Evolutionary conservation across 2,888 invertebrate genomes (phyloP).

Genomic region (Pseudococcus longispinus): DNA sequence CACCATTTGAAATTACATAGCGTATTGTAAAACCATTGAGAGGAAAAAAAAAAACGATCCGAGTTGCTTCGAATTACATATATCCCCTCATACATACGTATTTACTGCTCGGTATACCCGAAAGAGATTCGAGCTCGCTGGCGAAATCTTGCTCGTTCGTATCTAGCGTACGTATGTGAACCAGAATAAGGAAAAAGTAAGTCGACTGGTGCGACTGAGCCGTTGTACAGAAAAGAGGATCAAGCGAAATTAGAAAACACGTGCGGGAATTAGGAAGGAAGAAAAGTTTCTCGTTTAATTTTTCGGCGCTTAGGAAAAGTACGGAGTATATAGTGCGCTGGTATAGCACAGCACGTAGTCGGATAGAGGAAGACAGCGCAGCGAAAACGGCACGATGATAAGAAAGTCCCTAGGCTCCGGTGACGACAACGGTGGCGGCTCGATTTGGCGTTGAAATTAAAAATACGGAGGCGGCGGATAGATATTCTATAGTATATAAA

Average conservation of each 20-base stretch:
- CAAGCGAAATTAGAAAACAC: constrained; percentile 19
- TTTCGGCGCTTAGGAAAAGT: constrained; percentile 12
- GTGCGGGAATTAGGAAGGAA: constrained; percentile 25
- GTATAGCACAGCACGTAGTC: background rate
- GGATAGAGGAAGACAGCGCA: background rate
- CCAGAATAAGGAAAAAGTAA: background rate
- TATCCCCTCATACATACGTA: background rate
- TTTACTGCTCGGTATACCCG: background rate
- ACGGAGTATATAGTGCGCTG: background rate
- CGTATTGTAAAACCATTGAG: background rate
- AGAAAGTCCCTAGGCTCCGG: constrained; percentile 23
- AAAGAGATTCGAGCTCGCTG: too few species aligned
- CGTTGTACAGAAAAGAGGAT: background rate
- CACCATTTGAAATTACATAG: background rate
- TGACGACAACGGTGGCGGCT: background rate
- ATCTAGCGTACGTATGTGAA: too few species aligned
- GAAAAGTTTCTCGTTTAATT: constrained; percentile 28
- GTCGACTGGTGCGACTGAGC: background rate
- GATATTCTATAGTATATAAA: background rate
- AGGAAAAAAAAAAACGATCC: background rate
- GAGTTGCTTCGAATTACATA: background rate
- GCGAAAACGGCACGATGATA: background rate
- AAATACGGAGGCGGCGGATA: background rate
- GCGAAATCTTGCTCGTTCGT: too few species aligned
- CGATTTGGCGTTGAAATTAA: constrained; percentile 6